These are phyloP conservation scores for Luperina testacea DNA, from an alignment of 2,888 invertebrate species.

Conservation along the genomic window DNA sequence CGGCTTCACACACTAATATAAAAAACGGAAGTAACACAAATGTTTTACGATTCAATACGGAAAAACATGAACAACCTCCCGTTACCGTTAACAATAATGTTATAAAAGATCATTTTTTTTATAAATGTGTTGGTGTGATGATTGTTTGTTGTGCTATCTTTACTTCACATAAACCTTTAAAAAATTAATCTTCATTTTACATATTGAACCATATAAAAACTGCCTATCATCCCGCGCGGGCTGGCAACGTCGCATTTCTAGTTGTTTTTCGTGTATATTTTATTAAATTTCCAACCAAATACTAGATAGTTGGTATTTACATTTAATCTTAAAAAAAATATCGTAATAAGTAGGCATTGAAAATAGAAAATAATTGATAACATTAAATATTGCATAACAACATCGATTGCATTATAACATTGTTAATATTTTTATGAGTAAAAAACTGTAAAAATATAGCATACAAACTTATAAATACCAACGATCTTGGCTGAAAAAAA, in stretches of 20 bases:
- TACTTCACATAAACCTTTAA: not conserved
- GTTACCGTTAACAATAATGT: not conserved
- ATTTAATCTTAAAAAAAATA: too few relatives aligned
- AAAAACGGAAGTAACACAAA: not conserved
- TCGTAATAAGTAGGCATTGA: not conserved
- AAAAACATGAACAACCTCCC: not conserved
- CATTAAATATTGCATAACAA: too few relatives aligned
- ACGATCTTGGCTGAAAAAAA: not conserved
- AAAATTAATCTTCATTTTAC: not conserved
- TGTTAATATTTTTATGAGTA: not conserved
- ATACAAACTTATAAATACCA: not conserved
- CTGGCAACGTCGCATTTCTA: too few relatives aligned
- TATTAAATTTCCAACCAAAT: not conserved
- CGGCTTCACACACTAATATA: not conserved
- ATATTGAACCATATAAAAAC: not conserved
- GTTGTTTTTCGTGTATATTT: not conserved
- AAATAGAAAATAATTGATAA: not conserved
- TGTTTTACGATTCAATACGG: not conserved
- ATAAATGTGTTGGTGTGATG: not conserved
- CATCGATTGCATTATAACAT: too few relatives aligned
- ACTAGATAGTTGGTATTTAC: not conserved
- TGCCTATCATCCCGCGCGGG: too few relatives aligned
- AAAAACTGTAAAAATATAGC: not conserved
- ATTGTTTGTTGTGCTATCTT: not conserved
- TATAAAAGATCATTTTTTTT: not conserved